Evolutionary conservation across 2,888 invertebrate genomes (phyloP), one percentile per base, ranked within the genome.

Genomic region (Coecobrya sp.): DNA sequence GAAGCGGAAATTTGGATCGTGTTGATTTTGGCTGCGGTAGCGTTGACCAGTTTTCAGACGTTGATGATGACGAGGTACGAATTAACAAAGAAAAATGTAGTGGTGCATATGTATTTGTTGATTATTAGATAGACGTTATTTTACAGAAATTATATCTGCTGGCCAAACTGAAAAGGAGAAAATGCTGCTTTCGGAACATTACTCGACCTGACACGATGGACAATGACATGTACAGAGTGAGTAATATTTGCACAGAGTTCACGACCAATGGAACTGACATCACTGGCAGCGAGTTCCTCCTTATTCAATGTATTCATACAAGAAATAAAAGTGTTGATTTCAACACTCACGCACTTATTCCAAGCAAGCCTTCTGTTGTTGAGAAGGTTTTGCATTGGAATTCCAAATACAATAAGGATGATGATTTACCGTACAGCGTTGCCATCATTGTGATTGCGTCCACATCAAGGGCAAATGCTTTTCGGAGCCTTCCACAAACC

Each of bases 371-470:
- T 1, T n/a, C 86, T 0, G 89, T 89, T 22, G 55, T 52, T 4
- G 79, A 70, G 10, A 92, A 92, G 65, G 1, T 89, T 16, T 0
- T 25, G 8, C 25, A 81, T 49, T 92, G 92, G 92, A 70, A 25
- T 11, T 81, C 68, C 45, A 76, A 89, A 4, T 45, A 85, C 4
- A 76, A 42, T 11, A 52, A 87, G 8, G 49, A 62, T 8, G 52
- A 79, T 0, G 68, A 93, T 0, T 13, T 68, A 27, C 94, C 94
- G 8, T 73, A 79, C 7, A 91, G 59, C 25, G 87, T 94, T 0
- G 81, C 91, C n/a, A 25, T 93, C 11, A 70, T 94, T 11, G 82
- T 93, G 5, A 49, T 94, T 22, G 93, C 92, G n/a, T 93, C 94
- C 4, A 89, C 90, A 0, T 86, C 92, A 1, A n/a, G 92, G 42